These are phyloP conservation scores for Morinoia aosen DNA, from an alignment of 2,888 invertebrate genomes.

Conservation along the genomic window DNA sequence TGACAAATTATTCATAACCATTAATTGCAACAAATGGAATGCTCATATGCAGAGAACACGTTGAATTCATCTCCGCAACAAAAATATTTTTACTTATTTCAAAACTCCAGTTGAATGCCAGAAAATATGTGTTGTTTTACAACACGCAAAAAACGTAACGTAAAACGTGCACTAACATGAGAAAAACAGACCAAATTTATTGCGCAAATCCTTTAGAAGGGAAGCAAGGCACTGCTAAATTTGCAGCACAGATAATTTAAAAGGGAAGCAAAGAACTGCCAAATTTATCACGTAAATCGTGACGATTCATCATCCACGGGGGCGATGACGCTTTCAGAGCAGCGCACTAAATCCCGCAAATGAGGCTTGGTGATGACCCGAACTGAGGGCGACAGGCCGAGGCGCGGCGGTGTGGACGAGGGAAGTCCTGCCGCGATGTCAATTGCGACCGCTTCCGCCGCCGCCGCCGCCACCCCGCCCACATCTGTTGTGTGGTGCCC, in stretches of 20 bases:
- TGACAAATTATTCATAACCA: too few species aligned
- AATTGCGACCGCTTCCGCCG: neutral
- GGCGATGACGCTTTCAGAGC: conserved; percentile 2
- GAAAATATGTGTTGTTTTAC: neutral
- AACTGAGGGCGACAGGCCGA: neutral
- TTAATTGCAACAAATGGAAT: too few species aligned
- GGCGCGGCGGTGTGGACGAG: neutral
- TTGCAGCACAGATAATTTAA: neutral
- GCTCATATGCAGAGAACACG: too few species aligned
- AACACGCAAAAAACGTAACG: neutral
- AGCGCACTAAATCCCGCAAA: neutral
- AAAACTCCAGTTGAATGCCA: neutral
- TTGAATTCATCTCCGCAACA: too few species aligned
- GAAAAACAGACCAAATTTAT: neutral
- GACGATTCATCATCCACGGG: neutral
- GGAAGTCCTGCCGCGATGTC: neutral
- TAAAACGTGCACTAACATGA: neutral
- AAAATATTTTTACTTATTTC: too few species aligned
- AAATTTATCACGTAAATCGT: conserved; percentile 4
- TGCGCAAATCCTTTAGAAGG: neutral
- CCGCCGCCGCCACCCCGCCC: neutral
- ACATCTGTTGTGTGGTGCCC: neutral
- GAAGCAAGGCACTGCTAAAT: neutral
- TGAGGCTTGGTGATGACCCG: neutral
- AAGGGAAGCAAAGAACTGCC: neutral